phyloP scores from a whole-genome alignment of 2,797 vertebrate species.

The Hozukius guyotensis region DNA sequence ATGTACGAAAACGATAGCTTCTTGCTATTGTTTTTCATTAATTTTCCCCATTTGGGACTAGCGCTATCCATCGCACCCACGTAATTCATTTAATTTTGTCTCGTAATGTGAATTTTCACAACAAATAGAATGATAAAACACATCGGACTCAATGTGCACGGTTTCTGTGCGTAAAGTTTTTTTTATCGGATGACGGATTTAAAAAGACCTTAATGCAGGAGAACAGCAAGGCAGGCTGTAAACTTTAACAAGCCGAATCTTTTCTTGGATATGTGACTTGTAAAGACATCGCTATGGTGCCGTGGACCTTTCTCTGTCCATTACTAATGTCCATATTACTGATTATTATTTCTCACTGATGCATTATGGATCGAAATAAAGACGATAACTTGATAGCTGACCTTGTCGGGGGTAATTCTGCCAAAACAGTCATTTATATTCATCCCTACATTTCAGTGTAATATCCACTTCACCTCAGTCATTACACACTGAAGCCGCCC shows the following conservation, averaged over 20 bases:
- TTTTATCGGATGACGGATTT: too few relatives aligned
- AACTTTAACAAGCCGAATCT: not conserved
- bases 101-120: too few relatives aligned
- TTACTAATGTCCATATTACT: not conserved
- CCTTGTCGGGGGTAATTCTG: slow-evolving; percentile 41
- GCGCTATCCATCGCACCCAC: too few relatives aligned
- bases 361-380: slow-evolving; percentile 37
- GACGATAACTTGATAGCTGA: slow-evolving; percentile 37
- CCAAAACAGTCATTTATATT: slow-evolving; percentile 56
- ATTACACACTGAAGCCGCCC: slow-evolving; percentile 49
- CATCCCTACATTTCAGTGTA: slow-evolving; percentile 44
- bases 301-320: not conserved
- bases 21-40: too few relatives aligned
- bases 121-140: too few relatives aligned
- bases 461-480: slow-evolving; percentile 63
- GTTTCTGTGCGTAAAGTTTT: too few relatives aligned
- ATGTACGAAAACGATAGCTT: too few relatives aligned
- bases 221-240: not conserved
- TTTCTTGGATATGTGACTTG: slow-evolving; percentile 1
- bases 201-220: not conserved
- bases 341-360: slow-evolving; percentile 12
- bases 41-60: too few relatives aligned
- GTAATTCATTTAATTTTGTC: too few relatives aligned
- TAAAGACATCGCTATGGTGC: not conserved
- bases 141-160: too few relatives aligned